Base-by-base conservation (phyloP, 2,113 vertebrate genomes). In the Panthera tigris region DNA sequence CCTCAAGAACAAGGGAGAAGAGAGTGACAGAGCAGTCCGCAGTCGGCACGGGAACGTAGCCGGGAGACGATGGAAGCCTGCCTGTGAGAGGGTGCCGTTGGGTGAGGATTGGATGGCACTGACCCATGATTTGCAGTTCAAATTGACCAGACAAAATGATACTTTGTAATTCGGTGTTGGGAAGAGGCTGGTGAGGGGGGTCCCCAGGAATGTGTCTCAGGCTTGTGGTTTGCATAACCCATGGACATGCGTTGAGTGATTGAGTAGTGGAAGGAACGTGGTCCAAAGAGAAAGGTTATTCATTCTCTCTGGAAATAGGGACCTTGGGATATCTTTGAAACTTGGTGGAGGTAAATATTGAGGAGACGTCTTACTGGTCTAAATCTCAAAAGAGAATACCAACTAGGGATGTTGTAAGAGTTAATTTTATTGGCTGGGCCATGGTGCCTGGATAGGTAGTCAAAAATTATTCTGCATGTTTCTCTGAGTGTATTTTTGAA, bases 351-450 rank as follows among this genome's bases (percentile, higher is more conserved):
- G 50, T 65, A 27, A 36, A 27, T 7, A 66, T 7, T 1, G 6
- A 79, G 16, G 12, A 78, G 31, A 36, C 6, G 50, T 45, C 50
- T 45, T 11, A 19, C 14, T 61, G 66, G 2, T 45, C 5, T 71
- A 21, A n/a, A n/a, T 61, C 27, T 27, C 66, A 23, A 19, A 19
- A 45, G 19, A 55, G 50, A 71, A 9, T 7, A 48, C 0, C 10
- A 73, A 31, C 48, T 25, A 16, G n/a, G 78, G n/a, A 5, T 3
- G 3, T 19, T 13, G 2, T 5, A 1, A 8, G 50, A 8, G 4
- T 36, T 9, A 14, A 74, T 61, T 29, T 79, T 65, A 15, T 29
- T 65, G 41, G 9, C 41, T 7, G 23, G 31, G 31, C 41, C 21
- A 10, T 0, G 31, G 88, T 27, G 73, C 25, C 21, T 8, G 31